Evolutionary conservation across 2,113 vertebrate species (phyloP).

Genomic region (Limanda limanda): DNA sequence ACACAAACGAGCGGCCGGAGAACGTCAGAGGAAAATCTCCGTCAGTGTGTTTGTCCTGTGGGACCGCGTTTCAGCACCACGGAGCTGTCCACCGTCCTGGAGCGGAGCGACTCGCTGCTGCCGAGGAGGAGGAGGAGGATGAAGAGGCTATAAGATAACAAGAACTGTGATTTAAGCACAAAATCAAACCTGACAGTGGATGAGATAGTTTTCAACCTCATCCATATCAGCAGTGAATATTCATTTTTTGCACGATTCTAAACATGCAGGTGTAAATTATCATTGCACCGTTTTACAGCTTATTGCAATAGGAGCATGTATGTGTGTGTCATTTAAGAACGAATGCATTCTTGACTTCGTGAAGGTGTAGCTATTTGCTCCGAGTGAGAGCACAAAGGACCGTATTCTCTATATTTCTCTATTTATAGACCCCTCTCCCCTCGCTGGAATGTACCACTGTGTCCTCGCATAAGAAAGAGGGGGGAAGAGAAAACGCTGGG

Average conservation of each 20-base stretch:
- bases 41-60: conserved; percentile 6
- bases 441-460: conserved; percentile 87
- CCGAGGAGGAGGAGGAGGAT: background rate
- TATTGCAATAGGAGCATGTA: background rate
- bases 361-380: conserved; percentile 62
- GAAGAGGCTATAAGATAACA: background rate
- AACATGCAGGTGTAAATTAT: background rate
- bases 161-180: conserved; percentile 24
- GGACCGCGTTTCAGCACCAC: conserved; percentile 65
- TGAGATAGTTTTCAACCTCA: background rate
- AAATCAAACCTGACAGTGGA: conserved; percentile 17
- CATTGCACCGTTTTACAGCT: background rate
- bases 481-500: conserved; percentile 51
- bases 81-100: conserved; percentile 67
- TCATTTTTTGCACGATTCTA: background rate
- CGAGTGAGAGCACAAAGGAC: conserved; percentile 81
- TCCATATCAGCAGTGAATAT: background rate
- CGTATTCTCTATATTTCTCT: conserved; percentile 81
- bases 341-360: conserved; percentile 11
- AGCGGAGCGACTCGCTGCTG: conserved; percentile 19
- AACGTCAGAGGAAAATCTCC: background rate
- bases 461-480: conserved; percentile 68
- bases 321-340: conserved; percentile 12
- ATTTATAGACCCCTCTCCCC: conserved; percentile 84
- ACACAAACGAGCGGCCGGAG: background rate